Percentiles rank a stretch among this genome's conserved stretches.
Conservation (phyloP, 2,888 invertebrate species). For the Dermolepida albohirtum region DNA sequence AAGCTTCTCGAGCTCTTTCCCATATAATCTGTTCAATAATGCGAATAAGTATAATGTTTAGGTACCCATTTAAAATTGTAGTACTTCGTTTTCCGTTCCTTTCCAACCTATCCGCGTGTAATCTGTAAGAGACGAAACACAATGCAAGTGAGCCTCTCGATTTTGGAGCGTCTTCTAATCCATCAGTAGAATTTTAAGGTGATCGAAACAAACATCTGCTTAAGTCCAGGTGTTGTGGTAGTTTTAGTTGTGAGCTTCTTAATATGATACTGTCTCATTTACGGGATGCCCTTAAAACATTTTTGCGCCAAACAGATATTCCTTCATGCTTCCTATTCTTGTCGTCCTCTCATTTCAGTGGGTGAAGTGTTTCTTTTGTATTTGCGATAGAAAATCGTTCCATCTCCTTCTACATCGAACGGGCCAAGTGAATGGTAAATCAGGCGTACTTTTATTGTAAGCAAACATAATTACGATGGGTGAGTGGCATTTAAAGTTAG, state of each 20-base stretch:
- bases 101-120: background rate
- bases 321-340: background rate
- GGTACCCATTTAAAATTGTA: slow-evolving; percentile 52
- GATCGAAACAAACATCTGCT: slow-evolving; percentile 41
- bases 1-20: slow-evolving; percentile 48
- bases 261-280: slow-evolving; percentile 33
- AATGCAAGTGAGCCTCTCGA: background rate
- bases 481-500: slow-evolving; percentile 8
- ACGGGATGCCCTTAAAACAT: slow-evolving; percentile 19
- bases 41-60: slow-evolving; percentile 54
- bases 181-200: slow-evolving; percentile 31
- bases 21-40: slow-evolving; percentile 55
- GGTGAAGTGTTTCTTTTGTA: slow-evolving; percentile 13
- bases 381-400: background rate
- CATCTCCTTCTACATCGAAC: background rate
- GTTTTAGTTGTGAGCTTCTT: background rate
- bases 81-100: slow-evolving; percentile 44
- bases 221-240: slow-evolving; percentile 37
- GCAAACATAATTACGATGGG: slow-evolving; percentile 32
- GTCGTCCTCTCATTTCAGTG: slow-evolving; percentile 8
- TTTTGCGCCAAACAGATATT: slow-evolving; percentile 14
- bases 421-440: slow-evolving; percentile 21
- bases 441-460: slow-evolving; percentile 19
- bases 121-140: background rate
- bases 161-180: slow-evolving; percentile 10